Conservation (phyloP, 2,888 invertebrate genomes). For the Sturmia bella region DNA sequence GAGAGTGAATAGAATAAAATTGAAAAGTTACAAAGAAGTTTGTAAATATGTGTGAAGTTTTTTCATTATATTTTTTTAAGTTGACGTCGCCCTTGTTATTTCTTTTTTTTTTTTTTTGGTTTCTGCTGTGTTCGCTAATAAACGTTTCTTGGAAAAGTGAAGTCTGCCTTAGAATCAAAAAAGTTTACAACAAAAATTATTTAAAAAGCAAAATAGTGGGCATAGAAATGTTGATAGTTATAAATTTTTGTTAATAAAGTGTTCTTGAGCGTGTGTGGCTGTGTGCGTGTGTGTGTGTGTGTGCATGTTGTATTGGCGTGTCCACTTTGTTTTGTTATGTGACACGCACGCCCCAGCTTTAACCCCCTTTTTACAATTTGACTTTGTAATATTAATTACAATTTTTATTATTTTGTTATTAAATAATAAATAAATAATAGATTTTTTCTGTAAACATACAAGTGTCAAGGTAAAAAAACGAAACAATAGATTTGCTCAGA, state of each 20-base stretch:
- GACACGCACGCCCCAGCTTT: slow-evolving; percentile 65
- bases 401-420: not conserved
- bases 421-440: slow-evolving; percentile 2
- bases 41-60: slow-evolving; percentile 42
- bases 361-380: slow-evolving; percentile 34
- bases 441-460: slow-evolving; percentile 13
- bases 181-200: slow-evolving; percentile 6
- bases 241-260: not conserved
- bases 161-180: slow-evolving; percentile 7
- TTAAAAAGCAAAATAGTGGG: not conserved
- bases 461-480: slow-evolving; percentile 64
- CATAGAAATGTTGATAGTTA: not conserved
- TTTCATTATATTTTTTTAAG: slow-evolving; percentile 59
- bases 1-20: slow-evolving; percentile 26
- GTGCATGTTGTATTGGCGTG: slow-evolving; percentile 53
- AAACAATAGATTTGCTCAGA: slow-evolving; percentile 28
- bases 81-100: slow-evolving; percentile 68
- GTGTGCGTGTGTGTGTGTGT: not conserved
- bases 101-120: slow-evolving; percentile 36
- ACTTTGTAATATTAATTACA: slow-evolving; percentile 1
- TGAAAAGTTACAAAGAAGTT: slow-evolving; percentile 18
- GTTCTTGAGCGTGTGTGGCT: not conserved
- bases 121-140: slow-evolving; percentile 46
- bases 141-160: slow-evolving; percentile 31
- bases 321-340: slow-evolving; percentile 46